These are phyloP conservation scores for Nasonia oneida DNA, from an alignment of 2,888 invertebrate genomes.

Conservation along the genomic window DNA sequence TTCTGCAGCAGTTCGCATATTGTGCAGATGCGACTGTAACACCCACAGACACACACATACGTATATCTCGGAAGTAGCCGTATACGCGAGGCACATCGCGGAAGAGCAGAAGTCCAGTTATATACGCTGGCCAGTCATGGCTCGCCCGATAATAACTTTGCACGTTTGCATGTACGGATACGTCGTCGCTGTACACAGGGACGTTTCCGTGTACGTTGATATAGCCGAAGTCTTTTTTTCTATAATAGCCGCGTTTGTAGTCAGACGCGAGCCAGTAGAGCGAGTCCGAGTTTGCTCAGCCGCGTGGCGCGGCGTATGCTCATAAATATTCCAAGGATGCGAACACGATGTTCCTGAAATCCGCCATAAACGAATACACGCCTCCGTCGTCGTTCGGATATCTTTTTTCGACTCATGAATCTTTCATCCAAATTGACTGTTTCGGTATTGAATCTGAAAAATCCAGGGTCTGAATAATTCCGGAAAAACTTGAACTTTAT, in stretches of 20 bases:
- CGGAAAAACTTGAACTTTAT: background rate
- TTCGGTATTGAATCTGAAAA: background rate
- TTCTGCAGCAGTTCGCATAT: slow-evolving; percentile 12
- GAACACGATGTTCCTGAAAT: background rate
- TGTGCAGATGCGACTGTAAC: background rate
- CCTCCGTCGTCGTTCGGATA: background rate
- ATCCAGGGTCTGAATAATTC: background rate
- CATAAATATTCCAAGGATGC: background rate
- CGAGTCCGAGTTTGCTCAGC: background rate
- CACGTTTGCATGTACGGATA: background rate
- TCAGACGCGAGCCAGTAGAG: background rate
- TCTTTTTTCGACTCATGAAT: background rate
- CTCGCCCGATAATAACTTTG: background rate
- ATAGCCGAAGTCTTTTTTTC: too few relatives aligned
- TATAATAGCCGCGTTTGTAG: too few relatives aligned
- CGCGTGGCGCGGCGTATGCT: background rate
- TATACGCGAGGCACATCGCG: too few relatives aligned
- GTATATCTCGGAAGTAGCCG: too few relatives aligned
- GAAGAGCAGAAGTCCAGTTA: too few relatives aligned
- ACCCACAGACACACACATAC: background rate
- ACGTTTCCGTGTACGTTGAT: too few relatives aligned
- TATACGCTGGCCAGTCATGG: too few relatives aligned
- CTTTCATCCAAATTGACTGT: background rate
- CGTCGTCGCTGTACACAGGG: background rate
- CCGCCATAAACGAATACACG: too few relatives aligned